phyloP scores from a whole-genome alignment of 2,797 vertebrate genomes.

The Chloroceryle inda region DNA sequence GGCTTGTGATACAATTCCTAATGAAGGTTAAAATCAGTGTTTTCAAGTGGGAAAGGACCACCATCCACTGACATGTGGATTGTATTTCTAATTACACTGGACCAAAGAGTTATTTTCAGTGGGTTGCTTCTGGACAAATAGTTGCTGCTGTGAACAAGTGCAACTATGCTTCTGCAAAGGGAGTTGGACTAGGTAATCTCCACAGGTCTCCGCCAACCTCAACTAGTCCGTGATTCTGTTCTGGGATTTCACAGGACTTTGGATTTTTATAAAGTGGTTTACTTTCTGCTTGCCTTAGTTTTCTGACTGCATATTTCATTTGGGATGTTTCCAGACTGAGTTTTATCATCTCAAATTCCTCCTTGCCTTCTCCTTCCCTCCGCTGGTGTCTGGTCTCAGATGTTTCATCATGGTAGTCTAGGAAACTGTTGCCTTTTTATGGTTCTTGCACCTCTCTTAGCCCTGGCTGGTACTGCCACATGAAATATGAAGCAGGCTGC shows the following conservation, averaged over 20 bases:
- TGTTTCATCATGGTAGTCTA: background rate
- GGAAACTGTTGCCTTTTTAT: background rate
- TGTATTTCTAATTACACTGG: background rate
- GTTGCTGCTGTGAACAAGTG: background rate
- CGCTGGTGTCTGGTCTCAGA: accelerated
- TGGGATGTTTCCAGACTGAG: background rate
- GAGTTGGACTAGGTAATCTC: background rate
- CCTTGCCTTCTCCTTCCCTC: background rate
- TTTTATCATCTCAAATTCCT: background rate
- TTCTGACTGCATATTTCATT: background rate
- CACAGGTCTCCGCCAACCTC: background rate
- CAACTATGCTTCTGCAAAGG: background rate
- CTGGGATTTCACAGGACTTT: background rate
- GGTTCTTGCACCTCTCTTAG: background rate
- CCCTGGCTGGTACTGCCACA: background rate
- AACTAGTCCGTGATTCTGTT: background rate
- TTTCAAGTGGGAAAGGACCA: background rate
- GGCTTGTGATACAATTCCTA: background rate
- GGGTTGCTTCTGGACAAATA: background rate
- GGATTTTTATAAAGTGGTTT: background rate
- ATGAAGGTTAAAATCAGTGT: background rate
- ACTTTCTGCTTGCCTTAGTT: background rate
- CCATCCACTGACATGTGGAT: background rate
- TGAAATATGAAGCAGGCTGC: background rate
- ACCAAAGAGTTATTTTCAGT: background rate